These are phyloP conservation scores for Allygus modestus DNA, from an alignment of 2,888 invertebrate genomes.

Conservation along the genomic window DNA sequence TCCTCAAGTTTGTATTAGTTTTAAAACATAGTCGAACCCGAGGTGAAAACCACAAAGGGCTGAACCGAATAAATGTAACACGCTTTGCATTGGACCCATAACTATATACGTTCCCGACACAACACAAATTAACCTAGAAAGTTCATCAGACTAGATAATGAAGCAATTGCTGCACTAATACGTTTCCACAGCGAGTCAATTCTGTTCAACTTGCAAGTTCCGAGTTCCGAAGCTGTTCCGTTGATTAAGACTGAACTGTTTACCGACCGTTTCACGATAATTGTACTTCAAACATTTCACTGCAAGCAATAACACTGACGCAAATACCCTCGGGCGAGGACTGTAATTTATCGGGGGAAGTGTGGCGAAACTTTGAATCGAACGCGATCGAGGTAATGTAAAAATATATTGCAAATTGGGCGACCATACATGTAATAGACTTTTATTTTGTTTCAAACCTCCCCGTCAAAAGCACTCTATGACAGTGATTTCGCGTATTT, in stretches of 20 bases:
- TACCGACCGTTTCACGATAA: constrained; percentile 2
- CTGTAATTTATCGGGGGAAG: background rate
- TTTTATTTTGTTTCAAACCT: too few relatives aligned
- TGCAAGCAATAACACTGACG: background rate
- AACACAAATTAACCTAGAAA: constrained; percentile 5
- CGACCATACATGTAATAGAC: too few relatives aligned
- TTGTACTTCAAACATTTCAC: constrained; percentile 34
- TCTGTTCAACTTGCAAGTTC: constrained; percentile 23
- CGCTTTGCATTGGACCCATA: too few relatives aligned
- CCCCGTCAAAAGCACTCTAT: too few relatives aligned
- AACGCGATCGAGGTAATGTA: too few relatives aligned
- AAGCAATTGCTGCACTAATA: constrained; percentile 41
- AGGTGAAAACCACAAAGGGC: too few relatives aligned
- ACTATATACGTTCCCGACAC: background rate
- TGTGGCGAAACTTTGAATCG: too few relatives aligned
- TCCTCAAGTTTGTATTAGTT: too few relatives aligned
- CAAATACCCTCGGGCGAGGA: background rate
- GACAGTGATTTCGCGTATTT: too few relatives aligned
- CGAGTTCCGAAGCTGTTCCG: constrained; percentile 28
- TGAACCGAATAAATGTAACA: too few relatives aligned
- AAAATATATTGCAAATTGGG: too few relatives aligned
- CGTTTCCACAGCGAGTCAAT: background rate
- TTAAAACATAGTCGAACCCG: too few relatives aligned
- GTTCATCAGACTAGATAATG: constrained; percentile 37
- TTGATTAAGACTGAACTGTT: constrained; percentile 37